These are phyloP conservation scores for Pteronotus mesoamericanus DNA, from an alignment of 2,797 vertebrate species.

Conservation along the genomic window DNA sequence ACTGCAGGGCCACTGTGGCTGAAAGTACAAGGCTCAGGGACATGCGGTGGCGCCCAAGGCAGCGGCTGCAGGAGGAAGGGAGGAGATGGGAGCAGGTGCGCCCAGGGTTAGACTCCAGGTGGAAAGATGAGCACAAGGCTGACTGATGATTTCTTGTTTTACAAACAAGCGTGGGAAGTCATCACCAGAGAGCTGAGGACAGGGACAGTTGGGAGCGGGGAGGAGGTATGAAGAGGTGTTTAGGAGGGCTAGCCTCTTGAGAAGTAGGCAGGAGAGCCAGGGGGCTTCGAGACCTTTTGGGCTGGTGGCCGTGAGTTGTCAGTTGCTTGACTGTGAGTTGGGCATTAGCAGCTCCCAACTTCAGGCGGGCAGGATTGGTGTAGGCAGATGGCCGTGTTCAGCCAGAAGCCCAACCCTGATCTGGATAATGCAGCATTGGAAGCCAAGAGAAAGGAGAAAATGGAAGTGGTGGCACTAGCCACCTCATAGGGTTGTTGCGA, in stretches of 20 bases:
- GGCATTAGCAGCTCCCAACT: neutral
- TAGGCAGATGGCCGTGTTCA: neutral
- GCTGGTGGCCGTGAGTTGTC: neutral
- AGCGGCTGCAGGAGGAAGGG: neutral
- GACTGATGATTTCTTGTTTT: neutral
- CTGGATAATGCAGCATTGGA: no score
- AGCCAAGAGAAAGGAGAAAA: neutral
- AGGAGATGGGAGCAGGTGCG: neutral
- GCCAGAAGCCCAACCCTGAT: neutral
- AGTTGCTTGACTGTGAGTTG: neutral
- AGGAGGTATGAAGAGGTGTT: neutral
- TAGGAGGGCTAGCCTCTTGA: neutral
- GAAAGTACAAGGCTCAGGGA: no score
- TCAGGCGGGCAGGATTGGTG: neutral
- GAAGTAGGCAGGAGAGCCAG: neutral
- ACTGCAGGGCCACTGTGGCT: neutral
- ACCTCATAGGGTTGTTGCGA: neutral
- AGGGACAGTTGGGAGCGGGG: neutral
- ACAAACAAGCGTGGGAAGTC: neutral
- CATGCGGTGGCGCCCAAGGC: accelerated
- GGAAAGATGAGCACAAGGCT: neutral
- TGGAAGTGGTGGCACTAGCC: neutral
- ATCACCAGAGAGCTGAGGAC: neutral
- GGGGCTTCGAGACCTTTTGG: neutral
- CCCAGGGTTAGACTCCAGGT: no score